phyloP scores from a whole-genome alignment of 2,113 vertebrate species.

The Bos taurus region ARS-UCD2.0 NC_037347.1:13462001-13462500 shows the following conservation, averaged over 20 bases:
- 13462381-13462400: neutral
- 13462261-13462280: neutral
- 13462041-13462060: neutral
- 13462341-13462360: neutral
- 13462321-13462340: neutral
- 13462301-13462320: neutral
- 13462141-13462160: neutral
- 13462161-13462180: neutral
- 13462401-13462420: neutral
- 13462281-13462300: neutral
- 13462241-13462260: neutral
- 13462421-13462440: rapidly evolving
- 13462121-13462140: neutral
- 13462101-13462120: neutral
- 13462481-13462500: neutral
- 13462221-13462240: neutral
- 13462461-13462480: neutral
- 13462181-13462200: neutral
- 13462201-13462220: neutral
- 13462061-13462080: neutral
- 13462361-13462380: neutral
- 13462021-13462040: neutral
- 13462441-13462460: neutral
- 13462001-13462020: neutral
- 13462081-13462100: neutral